Percentiles rank a stretch among this genome's conserved stretches.
Conservation (phyloP, 1,140 invertebrate species). For the Drosophila carrolli region DNA sequence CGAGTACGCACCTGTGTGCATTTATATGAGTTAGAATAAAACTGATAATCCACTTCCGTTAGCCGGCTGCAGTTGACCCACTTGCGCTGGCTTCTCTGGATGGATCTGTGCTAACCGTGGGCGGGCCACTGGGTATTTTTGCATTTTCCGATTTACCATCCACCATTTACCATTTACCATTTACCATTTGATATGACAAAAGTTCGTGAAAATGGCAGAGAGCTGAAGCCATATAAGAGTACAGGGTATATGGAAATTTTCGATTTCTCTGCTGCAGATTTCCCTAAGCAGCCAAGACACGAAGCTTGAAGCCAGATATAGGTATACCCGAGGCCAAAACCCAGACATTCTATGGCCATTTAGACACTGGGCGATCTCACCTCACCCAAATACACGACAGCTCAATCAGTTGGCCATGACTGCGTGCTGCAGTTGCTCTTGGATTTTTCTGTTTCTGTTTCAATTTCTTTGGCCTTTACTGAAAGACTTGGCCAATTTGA, state of each 20-base stretch:
- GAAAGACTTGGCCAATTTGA: constrained; percentile 64
- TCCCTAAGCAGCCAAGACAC: constrained; percentile 58
- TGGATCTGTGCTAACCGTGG: constrained; percentile 46
- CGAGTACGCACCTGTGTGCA: constrained; percentile 47
- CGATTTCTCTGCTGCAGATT: constrained; percentile 45
- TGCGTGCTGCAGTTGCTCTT: constrained; percentile 62
- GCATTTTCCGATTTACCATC: constrained; percentile 11
- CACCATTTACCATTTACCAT: background rate
- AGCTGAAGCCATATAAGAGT: constrained; percentile 60
- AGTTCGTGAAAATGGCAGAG: constrained; percentile 56
- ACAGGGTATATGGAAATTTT: constrained; percentile 63
- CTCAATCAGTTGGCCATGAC: constrained; percentile 80
- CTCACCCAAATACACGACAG: constrained; percentile 79
- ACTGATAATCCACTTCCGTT: constrained; percentile 61
- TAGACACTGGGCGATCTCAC: constrained; percentile 71
- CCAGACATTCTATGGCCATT: constrained; percentile 22
- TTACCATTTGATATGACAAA: constrained; percentile 67
- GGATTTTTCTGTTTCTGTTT: background rate
- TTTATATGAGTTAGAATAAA: constrained; percentile 53
- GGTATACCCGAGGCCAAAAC: constrained; percentile 12
- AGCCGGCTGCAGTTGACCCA: constrained; percentile 45
- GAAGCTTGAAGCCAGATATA: constrained; percentile 48
- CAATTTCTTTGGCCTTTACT: constrained; percentile 8
- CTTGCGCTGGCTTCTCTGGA: constrained; percentile 20
- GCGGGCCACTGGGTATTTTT: constrained; percentile 40